These are phyloP conservation scores for Tapirus indicus DNA, from an alignment of 2,797 vertebrate species.

Conservation along the genomic window DNA sequence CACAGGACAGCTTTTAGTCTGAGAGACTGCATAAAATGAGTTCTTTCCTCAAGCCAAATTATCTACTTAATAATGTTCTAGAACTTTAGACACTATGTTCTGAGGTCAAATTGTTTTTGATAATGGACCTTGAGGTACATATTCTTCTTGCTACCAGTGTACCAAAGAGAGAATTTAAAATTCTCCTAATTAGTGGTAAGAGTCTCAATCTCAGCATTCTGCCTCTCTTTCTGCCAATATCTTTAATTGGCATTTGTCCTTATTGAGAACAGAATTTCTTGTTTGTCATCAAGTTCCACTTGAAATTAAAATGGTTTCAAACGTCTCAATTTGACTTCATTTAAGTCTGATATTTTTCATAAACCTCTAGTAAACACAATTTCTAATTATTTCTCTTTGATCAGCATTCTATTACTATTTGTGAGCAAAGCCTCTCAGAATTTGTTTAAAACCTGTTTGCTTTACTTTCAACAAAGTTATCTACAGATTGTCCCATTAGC, in stretches of 20 bases:
- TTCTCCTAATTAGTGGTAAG: not conserved
- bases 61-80: slow-evolving; percentile 56
- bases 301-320: slow-evolving; percentile 49
- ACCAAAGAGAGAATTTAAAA: not conserved
- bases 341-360: not conserved
- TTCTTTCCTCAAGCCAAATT: slow-evolving; percentile 49
- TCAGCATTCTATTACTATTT: not conserved
- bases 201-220: not conserved
- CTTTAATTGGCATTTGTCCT: not conserved
- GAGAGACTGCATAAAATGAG: not conserved
- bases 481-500: not conserved
- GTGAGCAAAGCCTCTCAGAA: slow-evolving; percentile 4
- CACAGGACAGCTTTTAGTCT: not conserved
- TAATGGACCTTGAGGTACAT: slow-evolving; percentile 2
- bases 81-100: slow-evolving; percentile 26
- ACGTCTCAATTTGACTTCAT: not conserved
- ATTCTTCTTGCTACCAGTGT: not conserved
- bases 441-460: not conserved
- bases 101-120: slow-evolving; percentile 44
- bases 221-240: not conserved
- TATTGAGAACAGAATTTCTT: slow-evolving; percentile 8
- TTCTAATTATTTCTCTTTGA: slow-evolving; percentile 31
- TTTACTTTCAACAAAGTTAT: slow-evolving; percentile 53
- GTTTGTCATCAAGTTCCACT: not conserved
- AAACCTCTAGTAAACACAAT: not conserved